Conservation (phyloP, 2,888 invertebrate species). For the Cryptus armator region DNA sequence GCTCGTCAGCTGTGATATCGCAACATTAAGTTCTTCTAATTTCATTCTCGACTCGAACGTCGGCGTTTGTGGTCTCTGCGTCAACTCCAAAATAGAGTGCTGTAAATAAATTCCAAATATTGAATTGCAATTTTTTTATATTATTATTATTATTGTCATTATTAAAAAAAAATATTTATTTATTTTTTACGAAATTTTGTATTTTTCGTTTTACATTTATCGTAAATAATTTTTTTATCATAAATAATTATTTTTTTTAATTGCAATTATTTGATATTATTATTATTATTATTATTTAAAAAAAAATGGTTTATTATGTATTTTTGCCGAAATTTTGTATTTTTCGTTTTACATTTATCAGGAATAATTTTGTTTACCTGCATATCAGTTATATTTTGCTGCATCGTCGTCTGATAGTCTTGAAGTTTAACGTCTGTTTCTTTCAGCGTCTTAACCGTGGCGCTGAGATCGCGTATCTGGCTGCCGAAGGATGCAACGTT, state of each 20-base stretch:
- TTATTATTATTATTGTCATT: background rate
- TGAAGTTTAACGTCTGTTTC: slow-evolving; percentile 79
- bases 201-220: slow-evolving; percentile 14
- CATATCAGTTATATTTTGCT: slow-evolving; percentile 80
- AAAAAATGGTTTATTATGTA: background rate
- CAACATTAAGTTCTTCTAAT: slow-evolving; percentile 82
- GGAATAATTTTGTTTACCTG: slow-evolving; percentile 73
- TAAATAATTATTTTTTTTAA: no score
- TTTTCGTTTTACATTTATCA: slow-evolving; percentile 11
- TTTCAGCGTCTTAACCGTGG: slow-evolving; percentile 82
- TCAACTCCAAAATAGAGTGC: slow-evolving; percentile 79
- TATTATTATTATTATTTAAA: background rate
- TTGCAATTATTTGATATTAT: background rate
- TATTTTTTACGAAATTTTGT: background rate
- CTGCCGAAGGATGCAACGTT: slow-evolving; percentile 88
- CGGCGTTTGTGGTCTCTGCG: slow-evolving; percentile 77
- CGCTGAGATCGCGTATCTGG: slow-evolving; percentile 86
- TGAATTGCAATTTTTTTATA: background rate
- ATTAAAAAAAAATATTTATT: background rate
- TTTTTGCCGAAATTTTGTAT: background rate
- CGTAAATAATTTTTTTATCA: background rate
- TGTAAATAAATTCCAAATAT: slow-evolving; percentile 58
- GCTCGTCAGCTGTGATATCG: slow-evolving; percentile 80
- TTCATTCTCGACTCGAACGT: slow-evolving; percentile 82
- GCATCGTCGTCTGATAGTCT: slow-evolving; percentile 80